phyloP scores from a whole-genome alignment of 2,888 invertebrate genomes.

The Caenorhabditis angaria region DNA sequence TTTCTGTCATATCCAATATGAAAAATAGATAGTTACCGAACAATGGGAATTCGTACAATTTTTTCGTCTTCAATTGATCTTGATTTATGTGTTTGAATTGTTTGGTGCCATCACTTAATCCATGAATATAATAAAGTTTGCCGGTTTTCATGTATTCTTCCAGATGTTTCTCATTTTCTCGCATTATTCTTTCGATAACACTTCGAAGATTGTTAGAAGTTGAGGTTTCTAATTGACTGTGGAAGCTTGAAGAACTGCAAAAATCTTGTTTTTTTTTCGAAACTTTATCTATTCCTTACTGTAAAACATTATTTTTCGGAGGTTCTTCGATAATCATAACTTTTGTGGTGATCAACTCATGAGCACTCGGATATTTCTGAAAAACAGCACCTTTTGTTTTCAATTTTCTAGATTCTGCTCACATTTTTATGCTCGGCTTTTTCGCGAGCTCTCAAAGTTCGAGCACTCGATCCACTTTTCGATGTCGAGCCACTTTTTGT shows the following conservation, averaged over 20 bases:
- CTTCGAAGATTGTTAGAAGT: not conserved
- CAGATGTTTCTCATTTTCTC: not conserved
- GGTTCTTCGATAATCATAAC: slow-evolving; percentile 17
- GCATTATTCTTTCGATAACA: slow-evolving; percentile 5
- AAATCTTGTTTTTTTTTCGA: not conserved
- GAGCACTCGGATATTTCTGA: not conserved
- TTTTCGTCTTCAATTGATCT: not conserved
- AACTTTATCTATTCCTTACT: too few species aligned
- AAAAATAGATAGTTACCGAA: slow-evolving; percentile 14
- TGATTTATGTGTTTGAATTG: slow-evolving; percentile 14
- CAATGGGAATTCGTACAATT: slow-evolving; percentile 15
- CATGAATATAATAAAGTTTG: slow-evolving; percentile 8
- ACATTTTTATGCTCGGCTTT: not conserved
- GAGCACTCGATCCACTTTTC: not conserved
- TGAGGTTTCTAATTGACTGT: not conserved
- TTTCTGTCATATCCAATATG: slow-evolving; percentile 14
- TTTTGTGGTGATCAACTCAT: slow-evolving; percentile 14
- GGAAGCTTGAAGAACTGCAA: slow-evolving; percentile 9
- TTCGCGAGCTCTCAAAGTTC: not conserved
- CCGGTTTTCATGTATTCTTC: not conserved
- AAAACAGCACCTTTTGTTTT: not conserved
- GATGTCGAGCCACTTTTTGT: too few species aligned
- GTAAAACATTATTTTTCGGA: slow-evolving; percentile 5
- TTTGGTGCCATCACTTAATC: not conserved
- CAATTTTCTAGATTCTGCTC: not conserved